phyloP scores from a whole-genome alignment of 2,888 invertebrate genomes.

The Polietes domitor region DNA sequence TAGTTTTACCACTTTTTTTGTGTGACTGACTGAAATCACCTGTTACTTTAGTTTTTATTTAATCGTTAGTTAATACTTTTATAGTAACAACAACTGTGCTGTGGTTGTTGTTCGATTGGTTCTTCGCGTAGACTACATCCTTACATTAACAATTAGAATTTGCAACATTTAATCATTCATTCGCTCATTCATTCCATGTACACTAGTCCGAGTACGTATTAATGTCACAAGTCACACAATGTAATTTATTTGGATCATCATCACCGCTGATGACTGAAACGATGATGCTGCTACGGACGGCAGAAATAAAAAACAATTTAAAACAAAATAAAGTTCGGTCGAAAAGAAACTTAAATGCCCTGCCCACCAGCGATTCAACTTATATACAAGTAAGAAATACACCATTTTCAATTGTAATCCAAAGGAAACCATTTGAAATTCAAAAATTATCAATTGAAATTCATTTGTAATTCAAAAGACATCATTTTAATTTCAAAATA shows the following conservation, averaged over 20 bases:
- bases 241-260: slow-evolving; percentile 67
- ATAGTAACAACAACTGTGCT: slow-evolving; percentile 14
- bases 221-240: slow-evolving; percentile 67
- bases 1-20: slow-evolving; percentile 29
- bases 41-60: slow-evolving; percentile 48
- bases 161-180: slow-evolving; percentile 65
- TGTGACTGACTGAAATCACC: slow-evolving; percentile 24
- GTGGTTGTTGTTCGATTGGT: neutral
- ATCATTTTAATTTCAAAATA: no score
- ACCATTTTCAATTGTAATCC: no score
- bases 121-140: slow-evolving; percentile 43
- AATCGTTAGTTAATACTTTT: neutral
- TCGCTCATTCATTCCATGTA: neutral
- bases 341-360: no score
- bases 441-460: no score
- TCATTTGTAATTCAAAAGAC: no score
- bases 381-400: no score
- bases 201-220: slow-evolving; percentile 41
- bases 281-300: slow-evolving; percentile 11
- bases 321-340: no score
- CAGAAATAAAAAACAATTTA: no score
- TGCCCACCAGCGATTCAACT: no score
- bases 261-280: neutral
- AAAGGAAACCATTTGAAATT: no score
- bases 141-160: slow-evolving; percentile 66